Conservation (phyloP, 2,797 vertebrate species). For the Pseudomugil tenellus region DNA sequence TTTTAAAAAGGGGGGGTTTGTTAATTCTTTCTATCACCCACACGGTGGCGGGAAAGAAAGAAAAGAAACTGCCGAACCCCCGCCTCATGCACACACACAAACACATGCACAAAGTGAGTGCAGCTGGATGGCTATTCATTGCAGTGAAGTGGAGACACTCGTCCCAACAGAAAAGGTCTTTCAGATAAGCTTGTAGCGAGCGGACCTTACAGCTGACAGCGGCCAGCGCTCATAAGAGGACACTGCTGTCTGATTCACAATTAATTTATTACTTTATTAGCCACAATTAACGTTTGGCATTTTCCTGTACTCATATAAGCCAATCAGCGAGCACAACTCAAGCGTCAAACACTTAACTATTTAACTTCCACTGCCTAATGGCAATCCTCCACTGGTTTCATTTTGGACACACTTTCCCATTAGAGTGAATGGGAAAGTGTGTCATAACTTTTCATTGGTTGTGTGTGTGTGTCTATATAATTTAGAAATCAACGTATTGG, state of each 20-base stretch:
- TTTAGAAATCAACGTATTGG: too few species aligned
- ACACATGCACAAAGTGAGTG: conserved; percentile 37
- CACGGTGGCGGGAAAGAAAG: conserved; percentile 18
- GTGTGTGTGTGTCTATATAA: too few species aligned
- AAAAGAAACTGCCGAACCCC: conserved; percentile 47
- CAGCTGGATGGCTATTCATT: conserved; percentile 73
- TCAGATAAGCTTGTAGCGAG: conserved; percentile 36
- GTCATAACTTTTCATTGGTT: too few species aligned
- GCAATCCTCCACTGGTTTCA: too few species aligned
- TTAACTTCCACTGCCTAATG: too few species aligned
- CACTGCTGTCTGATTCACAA: conserved; percentile 22
- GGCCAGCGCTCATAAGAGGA: conserved; percentile 34
- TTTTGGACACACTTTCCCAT: background rate
- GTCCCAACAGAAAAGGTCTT: conserved; percentile 58
- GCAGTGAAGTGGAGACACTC: conserved; percentile 70
- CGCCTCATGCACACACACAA: conserved; percentile 14
- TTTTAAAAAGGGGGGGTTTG: conserved; percentile 11
- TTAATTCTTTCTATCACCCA: conserved; percentile 16
- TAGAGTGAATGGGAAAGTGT: background rate
- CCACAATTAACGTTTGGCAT: conserved; percentile 3
- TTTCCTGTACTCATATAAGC: background rate
- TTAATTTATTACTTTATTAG: conserved; percentile 1
- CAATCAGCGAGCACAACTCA: too few species aligned
- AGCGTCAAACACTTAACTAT: too few species aligned
- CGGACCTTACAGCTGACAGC: conserved; percentile 53